phyloP scores from a whole-genome alignment of 2,113 vertebrate genomes.

The Malurus elegans region DNA sequence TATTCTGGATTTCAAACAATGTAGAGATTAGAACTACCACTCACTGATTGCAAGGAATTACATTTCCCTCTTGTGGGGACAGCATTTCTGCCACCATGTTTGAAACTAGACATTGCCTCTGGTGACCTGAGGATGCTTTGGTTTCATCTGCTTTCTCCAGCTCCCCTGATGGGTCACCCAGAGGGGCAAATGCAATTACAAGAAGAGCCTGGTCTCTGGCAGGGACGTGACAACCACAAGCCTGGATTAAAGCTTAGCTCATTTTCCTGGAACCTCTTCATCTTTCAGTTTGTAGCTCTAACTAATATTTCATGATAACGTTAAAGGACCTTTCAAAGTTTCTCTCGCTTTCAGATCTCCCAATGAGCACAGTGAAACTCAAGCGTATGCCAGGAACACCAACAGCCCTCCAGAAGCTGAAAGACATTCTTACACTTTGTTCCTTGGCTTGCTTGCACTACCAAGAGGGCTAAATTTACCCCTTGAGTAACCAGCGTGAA shows the following conservation, averaged over 20 bases:
- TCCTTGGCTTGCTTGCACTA: not conserved
- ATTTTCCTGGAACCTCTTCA: not conserved
- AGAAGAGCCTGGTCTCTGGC: not conserved
- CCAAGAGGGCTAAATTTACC: not conserved
- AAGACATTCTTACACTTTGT: not conserved
- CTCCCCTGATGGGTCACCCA: not conserved
- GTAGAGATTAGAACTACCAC: not conserved
- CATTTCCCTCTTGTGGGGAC: not conserved
- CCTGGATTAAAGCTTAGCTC: not conserved
- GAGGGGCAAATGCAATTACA: not conserved
- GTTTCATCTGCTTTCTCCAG: not conserved
- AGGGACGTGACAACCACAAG: not conserved
- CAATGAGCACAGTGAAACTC: not conserved
- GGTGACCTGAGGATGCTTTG: fast-evolving
- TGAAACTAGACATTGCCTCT: not conserved
- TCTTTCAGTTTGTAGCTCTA: not conserved
- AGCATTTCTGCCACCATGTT: not conserved
- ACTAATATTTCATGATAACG: fast-evolving
- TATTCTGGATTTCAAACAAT: not conserved
- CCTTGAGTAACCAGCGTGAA: not conserved
- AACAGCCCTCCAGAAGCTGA: not conserved
- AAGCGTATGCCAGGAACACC: not conserved
- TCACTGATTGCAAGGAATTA: not conserved
- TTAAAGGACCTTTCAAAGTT: not conserved
- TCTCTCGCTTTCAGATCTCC: not conserved